Conservation (phyloP, 2,113 vertebrate genomes). For the Mastomys natalensis region DNA sequence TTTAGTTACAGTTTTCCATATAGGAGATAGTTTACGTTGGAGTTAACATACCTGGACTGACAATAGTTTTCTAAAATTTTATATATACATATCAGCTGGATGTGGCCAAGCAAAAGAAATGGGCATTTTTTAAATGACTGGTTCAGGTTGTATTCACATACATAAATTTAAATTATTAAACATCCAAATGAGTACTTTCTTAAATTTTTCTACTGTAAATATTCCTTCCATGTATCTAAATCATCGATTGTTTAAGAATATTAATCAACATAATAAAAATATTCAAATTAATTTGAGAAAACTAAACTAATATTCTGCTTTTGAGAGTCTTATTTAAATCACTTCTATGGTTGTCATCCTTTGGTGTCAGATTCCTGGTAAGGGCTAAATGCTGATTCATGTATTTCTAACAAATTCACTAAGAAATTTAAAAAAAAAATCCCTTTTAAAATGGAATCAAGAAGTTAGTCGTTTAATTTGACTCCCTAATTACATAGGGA, state of each 20-base stretch:
- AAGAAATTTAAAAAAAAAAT: constrained; percentile 25
- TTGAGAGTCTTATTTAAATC: not conserved
- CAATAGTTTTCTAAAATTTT: not conserved
- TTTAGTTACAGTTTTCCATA: not conserved
- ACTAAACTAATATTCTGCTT: not conserved
- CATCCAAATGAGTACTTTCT: not conserved
- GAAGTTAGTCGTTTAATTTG: not conserved
- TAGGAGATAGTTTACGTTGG: not conserved
- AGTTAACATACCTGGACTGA: not conserved
- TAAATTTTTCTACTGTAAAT: constrained; percentile 26
- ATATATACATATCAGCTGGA: not conserved
- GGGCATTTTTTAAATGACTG: not conserved
- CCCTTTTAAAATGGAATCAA: not conserved
- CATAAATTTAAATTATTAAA: constrained; percentile 8
- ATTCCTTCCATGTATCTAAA: not conserved
- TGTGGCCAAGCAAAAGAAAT: not conserved
- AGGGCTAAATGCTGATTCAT: not conserved
- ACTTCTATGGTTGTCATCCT: not conserved
- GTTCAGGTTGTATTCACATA: constrained; percentile 4
- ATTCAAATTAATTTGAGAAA: constrained; percentile 10
- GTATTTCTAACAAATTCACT: not conserved
- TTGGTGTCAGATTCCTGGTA: not conserved
- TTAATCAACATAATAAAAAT: not conserved
- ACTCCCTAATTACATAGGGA: not conserved
- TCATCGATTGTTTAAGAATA: not conserved